Conservation (phyloP, 2,888 invertebrate genomes). For the Drosophila incognita region DNA sequence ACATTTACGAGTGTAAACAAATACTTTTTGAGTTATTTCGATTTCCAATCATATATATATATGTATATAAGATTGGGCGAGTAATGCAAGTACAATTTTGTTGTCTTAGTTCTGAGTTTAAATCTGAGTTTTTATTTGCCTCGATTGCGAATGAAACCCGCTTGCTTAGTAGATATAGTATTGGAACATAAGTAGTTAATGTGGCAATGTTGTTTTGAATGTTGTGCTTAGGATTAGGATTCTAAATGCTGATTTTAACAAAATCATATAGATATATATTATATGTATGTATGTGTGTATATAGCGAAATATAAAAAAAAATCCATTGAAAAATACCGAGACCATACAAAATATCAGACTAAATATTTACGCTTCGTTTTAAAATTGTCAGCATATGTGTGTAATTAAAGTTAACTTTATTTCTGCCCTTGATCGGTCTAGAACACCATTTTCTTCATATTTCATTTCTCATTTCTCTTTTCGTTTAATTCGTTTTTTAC, state of each 20-base stretch:
- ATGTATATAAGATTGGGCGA: constrained; percentile 21
- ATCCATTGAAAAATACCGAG: constrained; percentile 26
- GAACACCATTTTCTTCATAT: constrained; percentile 21
- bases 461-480: background rate
- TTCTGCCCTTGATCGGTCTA: constrained; percentile 23
- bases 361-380: constrained; percentile 51
- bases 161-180: constrained; percentile 40
- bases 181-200: constrained; percentile 19
- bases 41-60: constrained; percentile 8
- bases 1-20: constrained; percentile 26
- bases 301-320: constrained; percentile 20
- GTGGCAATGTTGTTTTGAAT: constrained; percentile 16
- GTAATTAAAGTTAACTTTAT: constrained; percentile 67
- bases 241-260: constrained; percentile 36
- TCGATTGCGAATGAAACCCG: constrained; percentile 68
- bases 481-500: background rate
- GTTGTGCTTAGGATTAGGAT: constrained; percentile 24
- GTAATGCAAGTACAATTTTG: constrained; percentile 18
- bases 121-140: constrained; percentile 29
- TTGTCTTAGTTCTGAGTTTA: constrained; percentile 19
- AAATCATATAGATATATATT: constrained; percentile 8
- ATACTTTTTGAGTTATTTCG: constrained; percentile 12
- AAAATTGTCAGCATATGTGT: constrained; percentile 60
- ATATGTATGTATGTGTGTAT: background rate
- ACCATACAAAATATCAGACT: constrained; percentile 63